Conservation (phyloP, 2,113 vertebrate species). For the Platysternon megacephalum region DNA sequence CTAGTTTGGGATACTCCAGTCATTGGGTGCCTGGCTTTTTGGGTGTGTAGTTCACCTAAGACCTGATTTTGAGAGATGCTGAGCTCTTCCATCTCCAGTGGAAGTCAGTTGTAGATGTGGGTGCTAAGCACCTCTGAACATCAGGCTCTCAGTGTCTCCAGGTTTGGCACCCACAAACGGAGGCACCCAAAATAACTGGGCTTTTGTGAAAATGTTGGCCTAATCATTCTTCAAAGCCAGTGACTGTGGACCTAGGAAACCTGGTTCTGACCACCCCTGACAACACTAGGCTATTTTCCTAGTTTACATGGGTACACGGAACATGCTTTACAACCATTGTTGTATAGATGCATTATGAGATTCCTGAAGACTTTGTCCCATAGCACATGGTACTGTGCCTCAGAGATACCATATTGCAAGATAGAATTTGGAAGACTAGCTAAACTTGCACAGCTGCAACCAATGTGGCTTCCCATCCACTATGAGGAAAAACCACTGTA, state of each 20-base stretch:
- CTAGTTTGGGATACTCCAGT: neutral
- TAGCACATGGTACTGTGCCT: neutral
- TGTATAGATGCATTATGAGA: neutral
- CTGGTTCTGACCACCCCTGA: neutral
- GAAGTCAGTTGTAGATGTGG: neutral
- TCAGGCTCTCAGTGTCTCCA: neutral
- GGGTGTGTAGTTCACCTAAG: neutral
- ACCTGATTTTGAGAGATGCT: neutral
- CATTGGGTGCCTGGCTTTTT: neutral
- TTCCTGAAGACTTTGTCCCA: neutral
- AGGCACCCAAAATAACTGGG: neutral
- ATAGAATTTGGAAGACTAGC: neutral
- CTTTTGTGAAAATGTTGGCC: neutral
- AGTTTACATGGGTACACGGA: neutral
- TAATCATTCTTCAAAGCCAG: neutral
- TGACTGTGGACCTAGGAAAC: neutral
- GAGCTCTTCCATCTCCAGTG: neutral
- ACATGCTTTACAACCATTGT: neutral
- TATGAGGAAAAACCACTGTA: neutral
- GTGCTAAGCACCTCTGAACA: neutral
- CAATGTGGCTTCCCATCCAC: too few species aligned
- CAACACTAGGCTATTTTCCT: neutral
- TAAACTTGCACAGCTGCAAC: neutral
- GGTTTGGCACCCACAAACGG: rapidly evolving
- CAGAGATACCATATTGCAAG: neutral